Evolutionary conservation across 2,113 vertebrate genomes (phyloP).

Genomic region (Bos javanicus): DNA sequence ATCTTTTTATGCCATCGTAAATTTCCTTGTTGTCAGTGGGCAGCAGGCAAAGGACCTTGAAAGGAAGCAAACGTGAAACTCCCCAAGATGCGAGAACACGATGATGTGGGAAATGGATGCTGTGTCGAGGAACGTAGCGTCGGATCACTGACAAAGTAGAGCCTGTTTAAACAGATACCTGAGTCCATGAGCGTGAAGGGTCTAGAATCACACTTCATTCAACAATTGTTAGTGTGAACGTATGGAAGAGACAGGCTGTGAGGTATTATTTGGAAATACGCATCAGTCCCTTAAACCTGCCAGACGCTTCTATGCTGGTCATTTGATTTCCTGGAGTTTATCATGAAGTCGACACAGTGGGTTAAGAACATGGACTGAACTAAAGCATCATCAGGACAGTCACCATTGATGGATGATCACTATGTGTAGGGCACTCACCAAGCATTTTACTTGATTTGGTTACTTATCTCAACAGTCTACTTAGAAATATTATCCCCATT

Average conservation of each 20-base stretch:
- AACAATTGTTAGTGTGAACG: not conserved
- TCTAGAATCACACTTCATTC: not conserved
- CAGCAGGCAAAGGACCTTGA: constrained; percentile 89
- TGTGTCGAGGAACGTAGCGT: not conserved
- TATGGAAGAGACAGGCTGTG: not conserved
- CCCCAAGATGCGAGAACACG: not conserved
- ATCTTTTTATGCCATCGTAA: constrained; percentile 91
- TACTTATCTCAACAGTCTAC: not conserved
- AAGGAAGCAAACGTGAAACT: not conserved
- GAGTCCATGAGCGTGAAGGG: not conserved
- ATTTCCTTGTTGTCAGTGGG: constrained; percentile 87
- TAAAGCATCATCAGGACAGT: not conserved
- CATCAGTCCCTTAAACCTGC: not conserved
- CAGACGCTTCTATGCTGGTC: not conserved
- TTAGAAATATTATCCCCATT: not conserved
- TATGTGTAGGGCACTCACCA: not conserved
- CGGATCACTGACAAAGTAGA: not conserved
- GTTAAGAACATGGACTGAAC: not conserved
- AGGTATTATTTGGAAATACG: not conserved
- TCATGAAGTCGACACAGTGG: not conserved
- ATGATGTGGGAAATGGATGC: not conserved
- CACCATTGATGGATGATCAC: not conserved
- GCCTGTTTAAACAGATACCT: not conserved
- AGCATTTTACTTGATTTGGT: not conserved
- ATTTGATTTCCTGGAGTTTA: not conserved